Evolutionary conservation across 1,140 invertebrate genomes (phyloP).

Genomic region (Drosophila nigromelanica): DNA sequence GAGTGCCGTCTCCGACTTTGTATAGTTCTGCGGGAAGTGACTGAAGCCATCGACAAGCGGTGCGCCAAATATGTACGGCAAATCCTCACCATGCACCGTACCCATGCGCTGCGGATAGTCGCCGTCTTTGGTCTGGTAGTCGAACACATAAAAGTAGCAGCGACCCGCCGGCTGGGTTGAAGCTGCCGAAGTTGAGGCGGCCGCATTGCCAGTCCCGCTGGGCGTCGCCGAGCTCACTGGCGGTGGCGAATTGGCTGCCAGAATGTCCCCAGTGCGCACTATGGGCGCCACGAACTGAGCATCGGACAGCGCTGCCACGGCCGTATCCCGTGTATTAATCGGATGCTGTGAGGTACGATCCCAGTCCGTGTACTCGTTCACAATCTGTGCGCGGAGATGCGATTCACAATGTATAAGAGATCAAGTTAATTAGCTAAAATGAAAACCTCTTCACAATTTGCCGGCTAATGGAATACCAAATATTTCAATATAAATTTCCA

Average conservation of each 20-base stretch:
- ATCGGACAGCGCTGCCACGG: slow-evolving; percentile 96
- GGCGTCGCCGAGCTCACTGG: slow-evolving; percentile 79
- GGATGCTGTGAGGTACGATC: slow-evolving; percentile 95
- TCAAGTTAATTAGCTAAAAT: slow-evolving; percentile 5
- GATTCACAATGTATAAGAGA: not conserved
- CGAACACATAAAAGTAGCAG: slow-evolving; percentile 96
- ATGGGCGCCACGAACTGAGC: slow-evolving; percentile 94
- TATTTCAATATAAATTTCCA: too few species aligned
- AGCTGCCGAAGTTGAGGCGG: slow-evolving; percentile 59
- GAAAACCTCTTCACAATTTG: too few species aligned
- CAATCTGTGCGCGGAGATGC: too few species aligned
- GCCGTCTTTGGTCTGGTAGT: slow-evolving; percentile 96
- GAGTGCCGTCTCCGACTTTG: slow-evolving; percentile 93
- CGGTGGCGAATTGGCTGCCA: slow-evolving; percentile 85
- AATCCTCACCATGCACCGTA: slow-evolving; percentile 95
- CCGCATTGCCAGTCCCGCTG: slow-evolving; percentile 56
- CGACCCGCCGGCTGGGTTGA: slow-evolving; percentile 86
- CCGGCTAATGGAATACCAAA: too few species aligned
- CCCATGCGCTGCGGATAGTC: slow-evolving; percentile 94
- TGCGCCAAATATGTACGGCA: slow-evolving; percentile 94
- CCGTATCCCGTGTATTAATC: slow-evolving; percentile 95
- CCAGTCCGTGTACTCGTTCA: slow-evolving; percentile 99
- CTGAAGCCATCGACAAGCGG: slow-evolving; percentile 91
- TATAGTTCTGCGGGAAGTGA: slow-evolving; percentile 95
- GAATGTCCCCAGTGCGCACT: slow-evolving; percentile 92